These are phyloP conservation scores for Holotrichia oblita DNA, from an alignment of 1,140 invertebrate species.

Conservation along the genomic window DNA sequence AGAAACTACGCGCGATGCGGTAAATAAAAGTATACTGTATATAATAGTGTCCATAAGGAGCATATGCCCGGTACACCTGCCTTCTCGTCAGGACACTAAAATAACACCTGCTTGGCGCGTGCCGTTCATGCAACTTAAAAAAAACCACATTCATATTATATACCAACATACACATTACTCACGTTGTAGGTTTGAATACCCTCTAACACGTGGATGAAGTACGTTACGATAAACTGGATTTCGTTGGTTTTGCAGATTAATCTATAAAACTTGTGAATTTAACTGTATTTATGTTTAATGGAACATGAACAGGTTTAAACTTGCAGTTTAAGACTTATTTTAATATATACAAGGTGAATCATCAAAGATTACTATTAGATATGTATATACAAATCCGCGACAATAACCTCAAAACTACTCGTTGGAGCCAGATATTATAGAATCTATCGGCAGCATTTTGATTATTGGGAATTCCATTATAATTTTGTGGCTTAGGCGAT, in stretches of 20 bases:
- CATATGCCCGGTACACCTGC: constrained; percentile 43
- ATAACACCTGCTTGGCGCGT: constrained; percentile 43
- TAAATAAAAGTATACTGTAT: constrained; percentile 15
- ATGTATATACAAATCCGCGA: too few relatives aligned
- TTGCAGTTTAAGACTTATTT: too few relatives aligned
- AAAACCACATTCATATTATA: neutral
- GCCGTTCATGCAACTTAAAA: constrained; percentile 22
- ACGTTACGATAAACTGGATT: neutral
- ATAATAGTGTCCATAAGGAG: constrained; percentile 31
- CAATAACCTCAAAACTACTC: too few relatives aligned
- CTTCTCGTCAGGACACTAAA: constrained; percentile 16
- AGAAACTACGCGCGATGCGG: constrained; percentile 25
- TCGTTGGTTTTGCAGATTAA: neutral
- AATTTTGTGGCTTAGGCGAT: too few relatives aligned
- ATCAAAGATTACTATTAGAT: too few relatives aligned
- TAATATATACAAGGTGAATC: too few relatives aligned
- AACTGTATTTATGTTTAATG: too few relatives aligned
- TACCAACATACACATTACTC: constrained; percentile 4
- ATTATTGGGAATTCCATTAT: too few relatives aligned
- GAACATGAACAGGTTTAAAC: too few relatives aligned
- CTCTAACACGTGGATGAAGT: neutral
- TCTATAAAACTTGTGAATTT: too few relatives aligned
- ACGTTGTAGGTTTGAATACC: neutral
- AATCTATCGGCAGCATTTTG: too few relatives aligned
- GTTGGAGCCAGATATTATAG: too few relatives aligned